A percentile compares a stretch with the other conserved stretches of the same genome.
phyloP scores from a whole-genome alignment of 30 jellyfish, hydroid and myxozoan genomes.

The Nemopilema nomurai region DNA sequence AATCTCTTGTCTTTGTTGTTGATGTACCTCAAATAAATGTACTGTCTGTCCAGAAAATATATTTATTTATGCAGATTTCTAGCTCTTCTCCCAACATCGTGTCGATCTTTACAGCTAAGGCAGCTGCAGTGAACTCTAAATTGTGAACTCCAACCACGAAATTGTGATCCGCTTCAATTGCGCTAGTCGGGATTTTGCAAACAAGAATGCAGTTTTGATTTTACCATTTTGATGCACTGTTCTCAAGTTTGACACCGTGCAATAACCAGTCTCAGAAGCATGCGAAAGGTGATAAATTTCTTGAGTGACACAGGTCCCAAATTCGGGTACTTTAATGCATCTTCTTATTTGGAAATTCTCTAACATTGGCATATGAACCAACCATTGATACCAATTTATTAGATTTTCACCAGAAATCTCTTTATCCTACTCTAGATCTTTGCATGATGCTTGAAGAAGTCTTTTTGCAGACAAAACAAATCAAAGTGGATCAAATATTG shows the following conservation, averaged over 20 bases:
- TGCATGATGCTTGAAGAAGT: conserved; percentile 37
- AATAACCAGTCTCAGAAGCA: conserved; percentile 50
- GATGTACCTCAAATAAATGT: conserved; percentile 60
- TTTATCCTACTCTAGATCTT: conserved; percentile 52
- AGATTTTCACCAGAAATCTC: not conserved
- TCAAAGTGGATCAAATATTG: conserved; percentile 73
- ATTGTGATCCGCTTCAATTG: conserved; percentile 62
- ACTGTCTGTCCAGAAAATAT: conserved; percentile 63
- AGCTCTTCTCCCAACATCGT: conserved; percentile 50
- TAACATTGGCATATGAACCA: conserved; percentile 22
- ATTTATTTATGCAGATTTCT: conserved; percentile 16
- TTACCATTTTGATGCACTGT: conserved; percentile 18
- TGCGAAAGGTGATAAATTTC: conserved; percentile 58
- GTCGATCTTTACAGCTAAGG: conserved; percentile 55
- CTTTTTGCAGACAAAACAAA: conserved; percentile 52
- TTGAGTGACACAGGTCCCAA: conserved; percentile 6
- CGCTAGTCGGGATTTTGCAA: conserved; percentile 58
- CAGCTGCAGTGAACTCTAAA: conserved; percentile 69
- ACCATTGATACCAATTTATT: conserved; percentile 39
- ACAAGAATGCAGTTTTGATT: conserved; percentile 28
- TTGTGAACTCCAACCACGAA: too few relatives aligned
- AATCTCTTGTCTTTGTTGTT: conserved; percentile 47
- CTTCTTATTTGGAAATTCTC: conserved; percentile 11
- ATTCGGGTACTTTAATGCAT: conserved; percentile 7
- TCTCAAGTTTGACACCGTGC: conserved; percentile 62